phyloP scores from a whole-genome alignment of 2,888 invertebrate species.

The Euzetes globulus region DNA sequence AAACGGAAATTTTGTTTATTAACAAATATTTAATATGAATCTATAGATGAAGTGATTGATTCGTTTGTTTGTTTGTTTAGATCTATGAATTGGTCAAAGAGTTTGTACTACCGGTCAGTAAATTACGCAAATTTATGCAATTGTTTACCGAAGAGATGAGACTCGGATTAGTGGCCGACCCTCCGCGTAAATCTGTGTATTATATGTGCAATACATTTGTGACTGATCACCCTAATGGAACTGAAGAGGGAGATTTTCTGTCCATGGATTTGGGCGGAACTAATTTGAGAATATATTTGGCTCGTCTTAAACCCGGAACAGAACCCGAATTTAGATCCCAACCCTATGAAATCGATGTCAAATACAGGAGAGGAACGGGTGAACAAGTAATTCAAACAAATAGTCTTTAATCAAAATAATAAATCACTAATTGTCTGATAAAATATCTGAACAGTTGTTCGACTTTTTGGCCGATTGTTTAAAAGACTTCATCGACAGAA shows the following conservation, averaged over 20 bases:
- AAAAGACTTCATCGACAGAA: constrained; percentile 24
- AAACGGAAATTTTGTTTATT: too few relatives aligned
- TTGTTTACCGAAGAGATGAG: constrained; percentile 28
- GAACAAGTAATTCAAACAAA: constrained; percentile 23
- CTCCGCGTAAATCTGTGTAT: neutral
- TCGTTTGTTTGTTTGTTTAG: constrained; percentile 7
- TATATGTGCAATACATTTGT: constrained; percentile 38
- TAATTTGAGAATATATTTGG: constrained; percentile 31
- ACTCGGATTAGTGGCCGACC: constrained; percentile 22
- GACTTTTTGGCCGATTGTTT: constrained; percentile 69
- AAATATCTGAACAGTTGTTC: constrained; percentile 52
- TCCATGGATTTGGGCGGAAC: constrained; percentile 36
- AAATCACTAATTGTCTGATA: neutral
- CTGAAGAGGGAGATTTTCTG: constrained; percentile 34
- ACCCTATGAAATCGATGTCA: constrained; percentile 27
- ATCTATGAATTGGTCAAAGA: neutral
- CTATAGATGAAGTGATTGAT: neutral
- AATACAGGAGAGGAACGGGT: constrained; percentile 13
- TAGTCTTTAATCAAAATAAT: too few relatives aligned
- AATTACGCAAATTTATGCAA: neutral
- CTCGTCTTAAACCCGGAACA: constrained; percentile 14
- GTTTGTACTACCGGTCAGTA: neutral
- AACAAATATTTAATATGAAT: neutral
- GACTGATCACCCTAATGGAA: constrained; percentile 28
- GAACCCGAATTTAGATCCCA: constrained; percentile 17